Percentiles rank a stretch among this genome's conserved stretches.
Evolutionary conservation across 1,140 invertebrate species (phyloP).

Genomic region (Drosophila takahashii): DNA sequence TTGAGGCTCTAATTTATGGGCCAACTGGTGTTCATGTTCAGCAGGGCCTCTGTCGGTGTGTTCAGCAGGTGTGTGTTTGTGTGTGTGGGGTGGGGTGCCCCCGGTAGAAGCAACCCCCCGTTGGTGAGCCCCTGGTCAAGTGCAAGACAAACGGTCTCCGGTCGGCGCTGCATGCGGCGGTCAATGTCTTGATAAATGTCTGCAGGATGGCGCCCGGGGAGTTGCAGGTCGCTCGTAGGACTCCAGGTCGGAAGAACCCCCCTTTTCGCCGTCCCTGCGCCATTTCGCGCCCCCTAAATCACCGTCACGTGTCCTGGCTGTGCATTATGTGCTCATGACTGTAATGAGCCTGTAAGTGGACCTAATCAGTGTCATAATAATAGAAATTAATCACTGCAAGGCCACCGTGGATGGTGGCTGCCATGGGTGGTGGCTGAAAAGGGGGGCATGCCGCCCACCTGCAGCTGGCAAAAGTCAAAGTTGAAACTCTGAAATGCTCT

Average conservation of each 20-base stretch:
- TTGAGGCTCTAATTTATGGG: constrained; percentile 43
- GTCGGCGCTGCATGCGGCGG: constrained; percentile 72
- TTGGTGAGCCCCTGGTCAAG: constrained; percentile 60
- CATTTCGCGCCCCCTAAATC: constrained; percentile 30
- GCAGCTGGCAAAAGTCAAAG: constrained; percentile 56
- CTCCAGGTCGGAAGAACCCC: background rate
- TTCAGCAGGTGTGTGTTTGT: too few species aligned
- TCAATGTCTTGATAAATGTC: constrained; percentile 79
- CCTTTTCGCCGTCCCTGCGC: too few species aligned
- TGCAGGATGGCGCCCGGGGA: constrained; percentile 26
- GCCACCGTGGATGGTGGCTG: background rate
- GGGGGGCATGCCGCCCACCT: constrained; percentile 31
- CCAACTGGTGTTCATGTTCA: constrained; percentile 53
- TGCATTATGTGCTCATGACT: constrained; percentile 73
- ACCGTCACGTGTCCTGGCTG: constrained; percentile 54
- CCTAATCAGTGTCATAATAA: constrained; percentile 83
- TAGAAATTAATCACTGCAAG: constrained; percentile 77
- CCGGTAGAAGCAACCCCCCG: background rate
- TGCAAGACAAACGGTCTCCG: constrained; percentile 75
- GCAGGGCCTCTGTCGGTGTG: constrained; percentile 24
- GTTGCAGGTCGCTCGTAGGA: background rate
- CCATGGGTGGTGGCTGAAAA: background rate
- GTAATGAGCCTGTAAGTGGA: constrained; percentile 82
- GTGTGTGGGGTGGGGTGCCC: background rate
- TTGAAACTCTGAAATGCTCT: constrained; percentile 9